Percentiles rank a stretch among this genome's conserved stretches.
Conservation (phyloP, 2,888 invertebrate genomes). For the Clitarchus hookeri region DNA sequence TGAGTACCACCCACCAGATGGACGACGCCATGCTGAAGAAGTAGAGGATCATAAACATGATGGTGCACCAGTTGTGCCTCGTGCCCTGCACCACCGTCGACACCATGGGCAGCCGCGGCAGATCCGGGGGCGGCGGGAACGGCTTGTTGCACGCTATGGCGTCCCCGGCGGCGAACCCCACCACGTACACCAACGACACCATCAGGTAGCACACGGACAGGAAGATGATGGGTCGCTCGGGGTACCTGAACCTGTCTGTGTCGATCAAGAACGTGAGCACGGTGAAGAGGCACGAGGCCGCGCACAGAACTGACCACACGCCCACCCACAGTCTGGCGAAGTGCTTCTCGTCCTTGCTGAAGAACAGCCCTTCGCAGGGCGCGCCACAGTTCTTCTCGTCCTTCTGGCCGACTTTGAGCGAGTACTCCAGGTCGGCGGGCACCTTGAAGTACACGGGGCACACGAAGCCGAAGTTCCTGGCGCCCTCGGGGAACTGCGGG, state of each 20-base stretch:
- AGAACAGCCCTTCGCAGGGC: slow-evolving; percentile 93
- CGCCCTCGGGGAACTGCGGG: slow-evolving; percentile 52
- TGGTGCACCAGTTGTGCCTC: slow-evolving; percentile 83
- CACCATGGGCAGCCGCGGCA: slow-evolving; percentile 73
- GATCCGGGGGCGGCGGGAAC: slow-evolving; percentile 70
- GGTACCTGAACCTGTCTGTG: slow-evolving; percentile 93
- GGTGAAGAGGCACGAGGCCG: slow-evolving; percentile 89
- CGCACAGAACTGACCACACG: slow-evolving; percentile 88
- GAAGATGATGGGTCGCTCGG: slow-evolving; percentile 97
- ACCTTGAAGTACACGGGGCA: slow-evolving; percentile 87
- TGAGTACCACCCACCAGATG: slow-evolving; percentile 97
- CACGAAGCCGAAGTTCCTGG: slow-evolving; percentile 75
- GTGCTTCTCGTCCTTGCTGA: slow-evolving; percentile 76
- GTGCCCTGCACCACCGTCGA: slow-evolving; percentile 88
- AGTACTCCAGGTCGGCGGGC: slow-evolving; percentile 79
- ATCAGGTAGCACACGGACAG: slow-evolving; percentile 94
- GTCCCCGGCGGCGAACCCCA: slow-evolving; percentile 82
- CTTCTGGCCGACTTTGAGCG: slow-evolving; percentile 79
- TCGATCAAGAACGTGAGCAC: slow-evolving; percentile 93
- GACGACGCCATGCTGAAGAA: slow-evolving; percentile 97
- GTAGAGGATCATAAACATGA: slow-evolving; percentile 94
- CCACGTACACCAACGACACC: slow-evolving; percentile 90
- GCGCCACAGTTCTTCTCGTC: slow-evolving; percentile 78
- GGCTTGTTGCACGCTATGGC: slow-evolving; percentile 83
- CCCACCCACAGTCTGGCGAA: slow-evolving; percentile 92